A percentile compares a stretch with the other conserved stretches of the same genome.
Conservation (phyloP, 2,113 vertebrate genomes). For the Capreolus pygargus region DNA sequence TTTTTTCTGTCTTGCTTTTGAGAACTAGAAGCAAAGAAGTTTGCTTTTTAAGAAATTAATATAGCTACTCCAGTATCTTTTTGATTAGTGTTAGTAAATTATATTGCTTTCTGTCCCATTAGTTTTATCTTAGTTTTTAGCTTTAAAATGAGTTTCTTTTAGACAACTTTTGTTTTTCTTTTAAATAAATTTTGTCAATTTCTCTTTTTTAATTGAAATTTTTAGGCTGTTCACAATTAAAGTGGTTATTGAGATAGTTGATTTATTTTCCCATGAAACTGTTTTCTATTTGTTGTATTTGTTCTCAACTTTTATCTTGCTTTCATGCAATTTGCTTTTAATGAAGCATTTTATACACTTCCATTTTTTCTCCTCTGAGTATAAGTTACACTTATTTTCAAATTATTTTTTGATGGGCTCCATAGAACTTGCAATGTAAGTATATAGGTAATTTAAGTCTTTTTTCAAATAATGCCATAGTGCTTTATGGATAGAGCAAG, state of each 20-base stretch:
- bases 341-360: not conserved
- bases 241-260: not conserved
- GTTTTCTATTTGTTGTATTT: not conserved
- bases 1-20: not conserved
- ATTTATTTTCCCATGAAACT: not conserved
- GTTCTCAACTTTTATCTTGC: not conserved
- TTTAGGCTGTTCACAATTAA: not conserved
- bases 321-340: not conserved
- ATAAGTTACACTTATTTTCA: not conserved
- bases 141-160: not conserved
- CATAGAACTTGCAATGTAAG: not conserved
- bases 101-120: not conserved
- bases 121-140: not conserved
- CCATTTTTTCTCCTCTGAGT: not conserved
- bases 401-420: not conserved
- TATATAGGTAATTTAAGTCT: not conserved
- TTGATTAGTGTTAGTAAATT: not conserved
- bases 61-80: not conserved
- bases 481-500: not conserved
- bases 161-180: not conserved
- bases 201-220: not conserved
- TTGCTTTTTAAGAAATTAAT: not conserved
- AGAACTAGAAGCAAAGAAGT: not conserved
- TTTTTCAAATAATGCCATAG: not conserved
- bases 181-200: not conserved